Conservation (phyloP, 2,888 invertebrate species). For the Dryobotodes eremita region DNA sequence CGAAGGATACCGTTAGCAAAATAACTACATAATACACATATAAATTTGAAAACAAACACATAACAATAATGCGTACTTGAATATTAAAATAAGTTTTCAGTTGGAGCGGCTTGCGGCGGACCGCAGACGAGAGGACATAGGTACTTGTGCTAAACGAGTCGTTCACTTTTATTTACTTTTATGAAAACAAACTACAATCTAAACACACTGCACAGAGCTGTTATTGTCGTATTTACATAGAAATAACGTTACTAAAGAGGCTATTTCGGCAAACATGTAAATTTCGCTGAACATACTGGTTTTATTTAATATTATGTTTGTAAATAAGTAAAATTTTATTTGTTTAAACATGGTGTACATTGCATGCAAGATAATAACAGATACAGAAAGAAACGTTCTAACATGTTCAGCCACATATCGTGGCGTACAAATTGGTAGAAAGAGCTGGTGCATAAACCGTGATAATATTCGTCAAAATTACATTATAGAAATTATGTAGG, state of each 20-base stretch:
- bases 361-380: too few relatives aligned
- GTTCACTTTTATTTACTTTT: slow-evolving; percentile 48
- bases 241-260: slow-evolving; percentile 24
- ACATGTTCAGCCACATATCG: too few relatives aligned
- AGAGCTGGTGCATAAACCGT: too few relatives aligned
- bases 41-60: slow-evolving; percentile 4
- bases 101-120: neutral
- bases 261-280: slow-evolving; percentile 14
- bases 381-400: too few relatives aligned
- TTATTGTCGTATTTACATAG: slow-evolving; percentile 56
- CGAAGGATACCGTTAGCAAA: neutral
- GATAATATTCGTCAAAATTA: too few relatives aligned
- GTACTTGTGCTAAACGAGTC: slow-evolving; percentile 20
- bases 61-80: slow-evolving; percentile 1
- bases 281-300: slow-evolving; percentile 1
- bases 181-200: slow-evolving; percentile 44
- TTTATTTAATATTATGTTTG: slow-evolving; percentile 23
- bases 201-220: slow-evolving; percentile 29
- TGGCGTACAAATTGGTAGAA: too few relatives aligned
- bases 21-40: neutral
- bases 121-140: neutral
- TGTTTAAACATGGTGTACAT: too few relatives aligned
- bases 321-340: too few relatives aligned
- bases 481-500: too few relatives aligned
- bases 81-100: slow-evolving; percentile 44